Percentiles rank a stretch among this genome's conserved stretches.
Conservation (phyloP, 2,797 vertebrate species). For the Alfaro cultratus region DNA sequence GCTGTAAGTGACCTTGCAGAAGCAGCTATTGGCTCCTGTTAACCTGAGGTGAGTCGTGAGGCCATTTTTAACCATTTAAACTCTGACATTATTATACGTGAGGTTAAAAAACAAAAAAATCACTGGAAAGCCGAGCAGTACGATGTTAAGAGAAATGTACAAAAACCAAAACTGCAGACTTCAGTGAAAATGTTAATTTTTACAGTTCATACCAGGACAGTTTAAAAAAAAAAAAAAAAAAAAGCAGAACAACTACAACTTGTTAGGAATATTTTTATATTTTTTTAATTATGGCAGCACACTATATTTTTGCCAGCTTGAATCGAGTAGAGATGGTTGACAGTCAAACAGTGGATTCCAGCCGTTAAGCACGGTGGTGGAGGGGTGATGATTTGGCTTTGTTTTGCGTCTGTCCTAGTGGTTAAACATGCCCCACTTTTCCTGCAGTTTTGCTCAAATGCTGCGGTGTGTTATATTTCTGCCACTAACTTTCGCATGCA, state of each 20-base stretch:
- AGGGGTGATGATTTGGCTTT: neutral
- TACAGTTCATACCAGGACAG: neutral
- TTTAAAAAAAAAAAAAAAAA: neutral
- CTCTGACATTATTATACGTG: neutral
- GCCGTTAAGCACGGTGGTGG: neutral
- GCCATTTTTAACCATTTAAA: neutral
- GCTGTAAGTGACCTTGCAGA: neutral
- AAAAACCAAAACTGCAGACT: neutral
- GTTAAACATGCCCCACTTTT: too few relatives aligned
- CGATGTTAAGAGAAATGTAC: neutral
- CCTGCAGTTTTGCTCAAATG: too few relatives aligned
- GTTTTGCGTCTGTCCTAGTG: neutral
- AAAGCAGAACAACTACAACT: neutral
- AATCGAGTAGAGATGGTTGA: neutral
- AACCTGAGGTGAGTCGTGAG: neutral
- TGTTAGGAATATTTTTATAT: neutral
- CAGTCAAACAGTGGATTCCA: neutral
- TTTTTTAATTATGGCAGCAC: neutral
- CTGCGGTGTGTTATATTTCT: too few relatives aligned
- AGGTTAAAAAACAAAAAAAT: neutral
- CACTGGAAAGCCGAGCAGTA: neutral
- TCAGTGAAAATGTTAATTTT: neutral
- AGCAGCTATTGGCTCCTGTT: neutral
- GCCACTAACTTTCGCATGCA: too few relatives aligned
- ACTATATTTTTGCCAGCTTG: neutral